Base-by-base conservation (phyloP, 2,888 invertebrate species). In the Ochlodes sylvanus region DNA sequence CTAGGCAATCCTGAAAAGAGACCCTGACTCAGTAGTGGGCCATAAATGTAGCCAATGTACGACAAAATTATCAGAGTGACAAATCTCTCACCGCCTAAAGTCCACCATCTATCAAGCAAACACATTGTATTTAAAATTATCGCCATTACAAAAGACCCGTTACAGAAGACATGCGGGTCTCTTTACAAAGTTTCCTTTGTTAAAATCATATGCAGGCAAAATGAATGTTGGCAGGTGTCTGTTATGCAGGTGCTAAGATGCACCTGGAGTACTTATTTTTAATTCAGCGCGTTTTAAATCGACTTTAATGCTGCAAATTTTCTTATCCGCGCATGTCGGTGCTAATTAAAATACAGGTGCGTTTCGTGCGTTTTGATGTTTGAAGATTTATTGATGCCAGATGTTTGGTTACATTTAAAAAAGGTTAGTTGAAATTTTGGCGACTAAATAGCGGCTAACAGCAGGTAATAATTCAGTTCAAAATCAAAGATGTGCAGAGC, bases 81-180 rank as follows among this genome's bases (percentile, higher is more conserved):
- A 27, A 27, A 2, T 27, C 5, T 38, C 38, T 38, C 9, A 38
- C 38, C 38, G 10, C 10, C 38, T 38, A 44, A 44, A 47, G 44
- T 15, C 17, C 2, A 47, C 44, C 44, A 47, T 47, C 1, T 47
- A 47, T 17, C 15, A 47, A 47, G 9, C 15, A 47, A 47, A 47
- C 7, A 44, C 15, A 12, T 7, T 17, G 15, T 15, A 12, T 38
- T 38, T 10, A 12, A 38, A 38, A 0, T 12, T 19, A 52, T 52
- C 10, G 15, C 32, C n/a, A 7, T 3, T 9, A 56, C 34, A 56
- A 56, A 56, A 38, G 17, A 15, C 9, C 38, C 9, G 12, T n/a
- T n/a, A n/a, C n/a, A n/a, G n/a, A 17, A 56, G 56, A 56, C n/a
- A n/a, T 56, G 56, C 56, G 56, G 56, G 56, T 56, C 38, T 38